Percentiles rank a stretch among this genome's conserved stretches.
phyloP scores from a whole-genome alignment of 2,888 invertebrate genomes.

The Pasiphila rectangulata region DNA sequence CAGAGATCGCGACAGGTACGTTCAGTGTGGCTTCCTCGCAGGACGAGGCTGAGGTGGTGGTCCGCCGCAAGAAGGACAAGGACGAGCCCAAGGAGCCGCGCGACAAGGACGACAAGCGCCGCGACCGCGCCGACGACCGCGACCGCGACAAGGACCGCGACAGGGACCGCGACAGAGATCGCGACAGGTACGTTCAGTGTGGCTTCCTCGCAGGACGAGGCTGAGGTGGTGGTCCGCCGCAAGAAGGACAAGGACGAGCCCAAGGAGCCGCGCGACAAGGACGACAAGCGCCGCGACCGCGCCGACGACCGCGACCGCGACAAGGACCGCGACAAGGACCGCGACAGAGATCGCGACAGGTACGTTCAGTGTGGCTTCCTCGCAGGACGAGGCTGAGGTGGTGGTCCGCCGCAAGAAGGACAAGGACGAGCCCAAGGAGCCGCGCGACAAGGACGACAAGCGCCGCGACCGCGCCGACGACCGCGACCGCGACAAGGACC shows the following conservation, averaged over 20 bases:
- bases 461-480: constrained; percentile 38
- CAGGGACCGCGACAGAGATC: constrained; percentile 5
- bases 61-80: constrained; percentile 71
- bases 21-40: constrained; percentile 57
- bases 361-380: not conserved
- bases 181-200: too few species aligned
- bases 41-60: constrained; percentile 84
- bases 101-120: constrained; percentile 42
- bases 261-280: constrained; percentile 48
- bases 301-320: constrained; percentile 35
- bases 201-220: constrained; percentile 82
- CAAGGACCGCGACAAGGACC: constrained; percentile 16
- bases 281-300: constrained; percentile 36
- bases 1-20: too few species aligned
- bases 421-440: constrained; percentile 50
- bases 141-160: constrained; percentile 29
- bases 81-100: constrained; percentile 50
- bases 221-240: constrained; percentile 79
- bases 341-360: too few species aligned
- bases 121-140: constrained; percentile 37
- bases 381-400: constrained; percentile 86
- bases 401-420: constrained; percentile 75
- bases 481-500: constrained; percentile 29
- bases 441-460: constrained; percentile 44
- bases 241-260: constrained; percentile 66